phyloP scores from a whole-genome alignment of 2,113 vertebrate genomes.

The Oreochromis aureus region DNA sequence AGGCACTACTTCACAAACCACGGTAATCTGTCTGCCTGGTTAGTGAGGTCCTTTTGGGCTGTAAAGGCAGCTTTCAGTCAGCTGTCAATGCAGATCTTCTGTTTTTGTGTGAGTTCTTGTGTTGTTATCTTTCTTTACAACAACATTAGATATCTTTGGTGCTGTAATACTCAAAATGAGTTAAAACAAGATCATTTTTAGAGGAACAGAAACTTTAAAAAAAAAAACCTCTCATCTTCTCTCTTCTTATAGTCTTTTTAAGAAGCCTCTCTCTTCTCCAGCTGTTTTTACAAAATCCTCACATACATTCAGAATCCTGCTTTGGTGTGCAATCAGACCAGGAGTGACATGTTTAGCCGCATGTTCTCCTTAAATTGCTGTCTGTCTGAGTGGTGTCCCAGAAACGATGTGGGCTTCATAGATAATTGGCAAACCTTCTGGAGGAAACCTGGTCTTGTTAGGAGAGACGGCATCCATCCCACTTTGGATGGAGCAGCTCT shows the following conservation, averaged over 20 bases:
- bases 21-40: background rate
- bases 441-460: too few species aligned
- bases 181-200: background rate
- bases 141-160: fast-evolving
- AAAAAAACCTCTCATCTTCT: background rate
- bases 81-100: background rate
- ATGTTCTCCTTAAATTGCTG: too few species aligned
- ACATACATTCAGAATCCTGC: background rate
- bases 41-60: background rate
- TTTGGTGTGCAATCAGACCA: too few species aligned
- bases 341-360: too few species aligned
- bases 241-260: background rate
- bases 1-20: fast-evolving
- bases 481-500: too few species aligned
- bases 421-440: too few species aligned
- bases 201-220: background rate
- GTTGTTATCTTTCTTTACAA: background rate
- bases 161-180: background rate
- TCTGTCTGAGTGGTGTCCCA: too few species aligned
- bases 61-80: background rate
- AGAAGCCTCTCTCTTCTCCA: background rate
- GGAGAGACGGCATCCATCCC: too few species aligned
- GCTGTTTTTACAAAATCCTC: background rate
- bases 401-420: too few species aligned
- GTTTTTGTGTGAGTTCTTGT: fast-evolving